Evolutionary conservation across 2,888 invertebrate genomes (phyloP), one percentile per base, ranked within the genome.

Genomic region (Syritta pipiens): DNA sequence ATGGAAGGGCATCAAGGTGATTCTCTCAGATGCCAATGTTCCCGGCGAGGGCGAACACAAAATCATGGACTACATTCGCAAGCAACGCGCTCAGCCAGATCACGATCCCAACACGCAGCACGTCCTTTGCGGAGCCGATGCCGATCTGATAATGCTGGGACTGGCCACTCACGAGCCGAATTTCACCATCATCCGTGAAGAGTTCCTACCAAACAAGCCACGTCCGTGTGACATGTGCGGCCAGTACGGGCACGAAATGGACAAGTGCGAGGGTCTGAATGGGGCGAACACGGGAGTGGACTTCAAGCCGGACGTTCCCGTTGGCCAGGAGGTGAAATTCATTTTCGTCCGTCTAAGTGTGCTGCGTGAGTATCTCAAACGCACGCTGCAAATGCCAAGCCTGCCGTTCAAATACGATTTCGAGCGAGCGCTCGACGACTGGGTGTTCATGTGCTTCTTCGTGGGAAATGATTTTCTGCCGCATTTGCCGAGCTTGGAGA

Each of bases 381-480:
- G 92, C 85, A 98, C 99, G 82, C 90, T 99, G 60, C 83, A 89
- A 84, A 98, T 99, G 97, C 95, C 95, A 0, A 95, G 96, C 88
- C 91, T 99, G 32, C 97, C 98, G 2, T 99, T 99, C 88, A 90
- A 92, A 24, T 99, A 97, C 88, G 96, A 97, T 86, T 96, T 99
- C 88, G 99, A 99, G 85, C 90, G 99, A 63, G 97, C 94, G 0
- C 88, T 99, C 10, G 99, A 99, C 86, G 99, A 99, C 89, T 99
- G 99, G 99, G 99, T 94, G 3, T 94, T 94, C 85, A 98, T 99
- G 97, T 99, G 99, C 87, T 99, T 99, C 90, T 99, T 99, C 89
- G 98, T 99, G 55, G 99, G 99, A 48, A 99, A 99, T 86, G 99
- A 99, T 90, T 99, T 99, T 87, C 89, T 99, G 84, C 99, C 99